Percentiles rank a stretch among this genome's conserved stretches.
phyloP scores from a whole-genome alignment of 2,113 vertebrate species.

The Pristiophorus japonicus region DNA sequence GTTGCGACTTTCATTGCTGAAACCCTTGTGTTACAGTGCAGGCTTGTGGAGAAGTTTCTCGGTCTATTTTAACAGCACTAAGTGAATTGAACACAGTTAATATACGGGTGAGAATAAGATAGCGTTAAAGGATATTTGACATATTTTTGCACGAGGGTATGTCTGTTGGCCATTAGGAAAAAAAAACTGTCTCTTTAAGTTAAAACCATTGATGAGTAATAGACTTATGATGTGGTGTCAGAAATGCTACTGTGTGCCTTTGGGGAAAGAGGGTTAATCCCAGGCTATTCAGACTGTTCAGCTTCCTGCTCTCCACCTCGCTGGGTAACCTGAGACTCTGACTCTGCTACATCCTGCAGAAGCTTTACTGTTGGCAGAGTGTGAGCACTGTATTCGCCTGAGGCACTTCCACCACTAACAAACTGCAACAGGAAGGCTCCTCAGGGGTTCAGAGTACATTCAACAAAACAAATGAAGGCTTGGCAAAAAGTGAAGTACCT shows the following conservation, averaged over 20 bases:
- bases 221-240: conserved; percentile 36
- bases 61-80: neutral
- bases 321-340: conserved; percentile 34
- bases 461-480: conserved; percentile 26
- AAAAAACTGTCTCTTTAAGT: conserved; percentile 32
- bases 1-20: neutral
- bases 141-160: neutral
- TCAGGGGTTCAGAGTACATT: conserved; percentile 30
- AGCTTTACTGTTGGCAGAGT: conserved; percentile 35
- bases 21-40: neutral
- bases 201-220: conserved; percentile 31
- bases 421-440: conserved; percentile 35
- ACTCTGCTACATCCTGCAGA: conserved; percentile 38
- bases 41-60: neutral
- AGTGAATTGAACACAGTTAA: neutral
- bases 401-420: conserved; percentile 37
- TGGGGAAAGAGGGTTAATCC: conserved; percentile 38
- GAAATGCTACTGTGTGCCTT: conserved; percentile 36
- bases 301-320: conserved; percentile 35
- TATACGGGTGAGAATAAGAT: neutral
- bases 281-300: conserved; percentile 36
- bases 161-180: conserved; percentile 13
- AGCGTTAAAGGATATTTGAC: conserved; percentile 25
- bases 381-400: conserved; percentile 31
- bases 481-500: conserved; percentile 33